These are phyloP conservation scores for Pammene aurita DNA, from an alignment of 2,888 invertebrate genomes.

Conservation along the genomic window DNA sequence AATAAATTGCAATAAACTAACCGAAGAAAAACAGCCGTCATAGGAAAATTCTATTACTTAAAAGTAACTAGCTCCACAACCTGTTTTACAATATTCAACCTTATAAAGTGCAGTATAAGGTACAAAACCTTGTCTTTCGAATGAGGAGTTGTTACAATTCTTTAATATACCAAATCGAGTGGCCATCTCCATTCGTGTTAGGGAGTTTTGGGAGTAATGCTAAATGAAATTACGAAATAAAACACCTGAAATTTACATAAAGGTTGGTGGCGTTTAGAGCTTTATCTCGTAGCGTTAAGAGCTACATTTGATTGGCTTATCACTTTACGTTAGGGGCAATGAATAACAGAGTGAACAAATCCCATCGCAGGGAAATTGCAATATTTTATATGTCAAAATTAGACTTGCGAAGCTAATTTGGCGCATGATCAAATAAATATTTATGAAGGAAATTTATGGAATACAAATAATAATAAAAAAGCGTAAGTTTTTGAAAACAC, in stretches of 20 bases:
- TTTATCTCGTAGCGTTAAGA: neutral
- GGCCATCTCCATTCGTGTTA: conserved; percentile 27
- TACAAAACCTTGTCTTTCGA: neutral
- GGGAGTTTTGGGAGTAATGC: conserved; percentile 37
- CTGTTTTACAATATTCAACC: neutral
- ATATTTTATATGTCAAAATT: conserved; percentile 19
- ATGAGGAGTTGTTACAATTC: conserved; percentile 1
- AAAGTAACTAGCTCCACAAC: neutral
- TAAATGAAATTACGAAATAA: conserved; percentile 35
- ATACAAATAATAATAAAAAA: neutral
- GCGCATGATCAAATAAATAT: neutral
- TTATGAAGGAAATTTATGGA: neutral
- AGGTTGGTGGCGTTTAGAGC: neutral
- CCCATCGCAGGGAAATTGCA: conserved; percentile 10
- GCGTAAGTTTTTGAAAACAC: neutral
- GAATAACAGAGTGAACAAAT: neutral
- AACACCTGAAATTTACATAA: conserved; percentile 18
- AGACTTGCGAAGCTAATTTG: neutral
- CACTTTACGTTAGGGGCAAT: conserved; percentile 5
- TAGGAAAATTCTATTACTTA: neutral
- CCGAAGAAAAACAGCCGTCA: conserved; percentile 4
- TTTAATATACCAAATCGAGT: conserved; percentile 11
- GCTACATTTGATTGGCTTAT: conserved; percentile 6
- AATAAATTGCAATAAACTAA: conserved; percentile 21
- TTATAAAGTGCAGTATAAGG: neutral